phyloP scores from a whole-genome alignment of 2,113 vertebrate genomes.

The Myanophis thanlyinensis region DNA sequence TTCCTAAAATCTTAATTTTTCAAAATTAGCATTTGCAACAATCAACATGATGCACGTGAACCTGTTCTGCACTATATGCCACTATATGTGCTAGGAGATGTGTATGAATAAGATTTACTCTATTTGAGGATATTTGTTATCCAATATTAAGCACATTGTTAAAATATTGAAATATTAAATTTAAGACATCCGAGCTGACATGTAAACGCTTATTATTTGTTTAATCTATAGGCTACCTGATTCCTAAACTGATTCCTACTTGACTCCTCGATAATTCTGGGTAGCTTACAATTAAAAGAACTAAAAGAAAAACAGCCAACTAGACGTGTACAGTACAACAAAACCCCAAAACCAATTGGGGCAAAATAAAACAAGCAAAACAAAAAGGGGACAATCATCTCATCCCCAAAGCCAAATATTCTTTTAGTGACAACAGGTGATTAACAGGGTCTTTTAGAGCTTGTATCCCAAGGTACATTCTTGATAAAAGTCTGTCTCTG shows the following conservation, averaged over 20 bases:
- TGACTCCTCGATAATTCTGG: too few relatives aligned
- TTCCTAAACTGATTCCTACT: too few relatives aligned
- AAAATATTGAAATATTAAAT: not conserved
- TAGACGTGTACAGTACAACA: not conserved
- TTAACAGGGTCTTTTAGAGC: not conserved
- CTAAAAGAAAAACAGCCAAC: not conserved
- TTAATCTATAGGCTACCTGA: not conserved
- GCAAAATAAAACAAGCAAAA: not conserved
- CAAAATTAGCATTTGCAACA: not conserved
- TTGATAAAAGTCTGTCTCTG: not conserved
- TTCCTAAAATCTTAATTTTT: not conserved
- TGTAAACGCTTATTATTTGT: not conserved
- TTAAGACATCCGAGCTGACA: not conserved
- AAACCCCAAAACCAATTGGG: not conserved
- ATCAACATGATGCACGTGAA: not conserved
- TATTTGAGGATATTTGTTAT: not conserved
- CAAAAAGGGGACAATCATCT: not conserved
- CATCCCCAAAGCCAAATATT: not conserved
- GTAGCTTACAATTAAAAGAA: not conserved
- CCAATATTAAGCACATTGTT: not conserved
- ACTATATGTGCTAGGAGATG: not conserved
- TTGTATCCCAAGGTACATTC: not conserved
- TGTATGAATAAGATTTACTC: not conserved
- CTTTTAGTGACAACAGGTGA: not conserved
- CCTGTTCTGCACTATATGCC: not conserved